Base-by-base conservation (phyloP, 2,888 invertebrate species). In the Poecilus cupreus region DNA sequence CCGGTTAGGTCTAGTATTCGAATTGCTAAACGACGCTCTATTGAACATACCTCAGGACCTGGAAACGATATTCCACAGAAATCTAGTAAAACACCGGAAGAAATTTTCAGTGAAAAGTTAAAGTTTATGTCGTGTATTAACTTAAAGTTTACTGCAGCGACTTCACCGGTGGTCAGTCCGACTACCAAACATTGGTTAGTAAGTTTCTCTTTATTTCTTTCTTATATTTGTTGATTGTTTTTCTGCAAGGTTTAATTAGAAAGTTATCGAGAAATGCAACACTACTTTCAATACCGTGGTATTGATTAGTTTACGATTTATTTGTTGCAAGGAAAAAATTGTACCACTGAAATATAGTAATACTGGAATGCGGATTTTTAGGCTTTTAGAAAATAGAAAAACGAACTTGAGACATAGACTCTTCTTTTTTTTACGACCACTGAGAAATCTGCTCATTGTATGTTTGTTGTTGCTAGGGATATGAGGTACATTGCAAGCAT, bases 1-100 rank as follows among this genome's bases (percentile, higher is more conserved):
- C 87, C 87, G 3, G 85, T 87, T 83, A 82, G 88, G 54, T 88
- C 88, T 0, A 88, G 88, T 78, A 85, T 86, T 37, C 83, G 88
- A 70, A 87, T 88, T 32, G 88, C 88, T 8, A 87, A 88, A 82
- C 86, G 86, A 16, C 87, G 87, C 72, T 87, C 87, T 0, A 86
- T 86, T 11, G 87, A 87, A 80, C 72, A 77, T 16, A 84, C 74
- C 16, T 82, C 87, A 18, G 86, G 84, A 68, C 84, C 86, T 57
- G 85, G 85, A n/a, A 85, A 85, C 79, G 84, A 84, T n/a, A 83
- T 82, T 60, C 84, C 85, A 84, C 85, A 79, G 84, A 83, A 64
- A 80, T 43, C 26, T 60, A 46, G 72, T 82, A 18, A 84, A 81
- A 8, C 22, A 3, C 54, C 80, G 2, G 60, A 81, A 20, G 85